Percentiles rank a stretch among this genome's conserved stretches.
Conservation (phyloP, 1,140 invertebrate species). For the Parasteatoda tepidariorum region DNA sequence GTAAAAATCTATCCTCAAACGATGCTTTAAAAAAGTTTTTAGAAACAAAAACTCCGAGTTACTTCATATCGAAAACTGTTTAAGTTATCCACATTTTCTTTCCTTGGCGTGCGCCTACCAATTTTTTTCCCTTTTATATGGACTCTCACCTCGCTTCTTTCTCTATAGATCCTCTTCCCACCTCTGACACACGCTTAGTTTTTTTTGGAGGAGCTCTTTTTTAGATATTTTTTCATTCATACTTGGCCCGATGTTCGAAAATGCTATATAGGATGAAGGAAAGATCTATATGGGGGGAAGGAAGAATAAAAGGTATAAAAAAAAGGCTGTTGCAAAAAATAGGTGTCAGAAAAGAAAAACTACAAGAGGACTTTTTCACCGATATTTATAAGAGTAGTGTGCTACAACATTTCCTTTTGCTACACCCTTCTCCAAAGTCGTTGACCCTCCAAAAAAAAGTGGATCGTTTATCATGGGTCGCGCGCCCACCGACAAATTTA, state of each 20-base stretch:
- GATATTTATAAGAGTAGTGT: slow-evolving; percentile 33
- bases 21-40: not conserved
- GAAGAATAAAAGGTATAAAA: not conserved
- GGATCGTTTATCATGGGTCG: slow-evolving; percentile 36
- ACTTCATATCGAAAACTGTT: slow-evolving; percentile 5
- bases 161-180: not conserved
- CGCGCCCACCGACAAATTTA: slow-evolving; percentile 40
- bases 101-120: not conserved
- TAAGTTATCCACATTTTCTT: not conserved
- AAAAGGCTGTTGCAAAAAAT: slow-evolving; percentile 37
- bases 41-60: not conserved
- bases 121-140: not conserved
- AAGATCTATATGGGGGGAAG: not conserved
- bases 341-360: slow-evolving; percentile 51
- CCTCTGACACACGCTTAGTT: not conserved
- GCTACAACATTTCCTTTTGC: slow-evolving; percentile 36
- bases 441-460: slow-evolving; percentile 12
- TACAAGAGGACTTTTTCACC: slow-evolving; percentile 49
- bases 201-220: not conserved
- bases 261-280: slow-evolving; percentile 38
- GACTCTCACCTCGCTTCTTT: not conserved
- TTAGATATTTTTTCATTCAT: not conserved
- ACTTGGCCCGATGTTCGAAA: not conserved
- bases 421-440: slow-evolving; percentile 45
- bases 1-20: no score